phyloP scores from a whole-genome alignment of 2,888 invertebrate genomes.

The Gymnoscelis rufifasciata region DNA sequence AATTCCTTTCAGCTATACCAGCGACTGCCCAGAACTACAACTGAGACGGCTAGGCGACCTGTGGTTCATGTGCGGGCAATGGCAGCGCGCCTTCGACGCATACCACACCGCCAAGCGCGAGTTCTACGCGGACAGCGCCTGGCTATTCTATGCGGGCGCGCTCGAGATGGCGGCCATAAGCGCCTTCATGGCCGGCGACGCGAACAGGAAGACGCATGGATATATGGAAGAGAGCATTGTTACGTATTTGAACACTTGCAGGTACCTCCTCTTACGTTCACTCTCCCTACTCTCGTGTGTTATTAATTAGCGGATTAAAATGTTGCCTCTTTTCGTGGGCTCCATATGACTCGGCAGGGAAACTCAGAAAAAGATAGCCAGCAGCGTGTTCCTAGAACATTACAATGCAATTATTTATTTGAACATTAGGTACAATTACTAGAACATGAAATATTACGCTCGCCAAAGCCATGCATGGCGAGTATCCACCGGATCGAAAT shows the following conservation, averaged over 20 bases:
- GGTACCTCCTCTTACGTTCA: conserved; percentile 74
- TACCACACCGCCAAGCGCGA: conserved; percentile 99
- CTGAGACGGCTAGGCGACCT: conserved; percentile 95
- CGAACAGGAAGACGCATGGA: conserved; percentile 87
- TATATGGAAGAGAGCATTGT: conserved; percentile 97
- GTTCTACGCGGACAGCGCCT: conserved; percentile 97
- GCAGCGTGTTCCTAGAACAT: no score
- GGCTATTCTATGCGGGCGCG: conserved; percentile 98
- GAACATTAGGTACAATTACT: no score
- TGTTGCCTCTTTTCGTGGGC: no score
- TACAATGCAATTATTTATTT: no score
- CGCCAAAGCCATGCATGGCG: no score
- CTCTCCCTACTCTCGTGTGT: no score
- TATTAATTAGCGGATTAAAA: no score
- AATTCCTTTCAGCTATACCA: conserved; percentile 89
- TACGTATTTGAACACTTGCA: conserved; percentile 94
- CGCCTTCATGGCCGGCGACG: conserved; percentile 92
- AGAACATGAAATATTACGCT: no score
- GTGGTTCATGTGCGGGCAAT: conserved; percentile 97
- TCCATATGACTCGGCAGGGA: no score
- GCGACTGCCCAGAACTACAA: conserved; percentile 94
- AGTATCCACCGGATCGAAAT: no score
- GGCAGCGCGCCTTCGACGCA: conserved; percentile 93
- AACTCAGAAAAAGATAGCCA: no score
- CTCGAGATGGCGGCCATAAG: conserved; percentile 97